Percentiles rank a stretch among this genome's conserved stretches.
Evolutionary conservation across 2,888 invertebrate species (phyloP).

Genomic region (Nipponacmea schrenckii): DNA sequence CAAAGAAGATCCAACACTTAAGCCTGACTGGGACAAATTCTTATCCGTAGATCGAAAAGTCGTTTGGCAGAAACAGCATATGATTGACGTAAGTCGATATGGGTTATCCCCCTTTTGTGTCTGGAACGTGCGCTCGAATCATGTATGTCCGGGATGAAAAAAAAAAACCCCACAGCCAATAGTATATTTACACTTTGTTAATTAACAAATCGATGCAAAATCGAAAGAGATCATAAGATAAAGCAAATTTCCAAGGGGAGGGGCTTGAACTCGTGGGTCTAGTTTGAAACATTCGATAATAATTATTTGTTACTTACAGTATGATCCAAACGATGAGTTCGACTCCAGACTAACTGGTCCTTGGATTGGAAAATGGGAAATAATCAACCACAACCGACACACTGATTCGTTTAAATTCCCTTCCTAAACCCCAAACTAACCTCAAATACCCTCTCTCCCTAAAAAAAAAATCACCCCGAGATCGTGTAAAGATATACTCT

Average conservation of each 20-base stretch:
- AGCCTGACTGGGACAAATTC: slow-evolving; percentile 60
- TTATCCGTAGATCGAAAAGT: slow-evolving; percentile 60
- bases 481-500: neutral
- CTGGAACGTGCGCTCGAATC: neutral
- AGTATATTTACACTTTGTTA: no score
- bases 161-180: no score
- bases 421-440: neutral
- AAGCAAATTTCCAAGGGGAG: no score
- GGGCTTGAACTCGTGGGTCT: no score
- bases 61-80: slow-evolving; percentile 57
- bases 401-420: slow-evolving; percentile 44
- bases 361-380: slow-evolving; percentile 63
- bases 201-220: no score
- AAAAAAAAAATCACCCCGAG: neutral
- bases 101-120: neutral
- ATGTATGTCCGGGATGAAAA: no score
- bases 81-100: slow-evolving; percentile 40
- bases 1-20: slow-evolving; percentile 38
- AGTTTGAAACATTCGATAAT: no score
- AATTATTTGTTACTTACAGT: slow-evolving; percentile 28
- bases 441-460: neutral
- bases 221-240: no score
- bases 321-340: slow-evolving; percentile 50
- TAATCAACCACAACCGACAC: slow-evolving; percentile 59
- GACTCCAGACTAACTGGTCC: slow-evolving; percentile 62